phyloP scores from a whole-genome alignment of 1,140 invertebrate genomes.

The Aleiodes sp. region DNA sequence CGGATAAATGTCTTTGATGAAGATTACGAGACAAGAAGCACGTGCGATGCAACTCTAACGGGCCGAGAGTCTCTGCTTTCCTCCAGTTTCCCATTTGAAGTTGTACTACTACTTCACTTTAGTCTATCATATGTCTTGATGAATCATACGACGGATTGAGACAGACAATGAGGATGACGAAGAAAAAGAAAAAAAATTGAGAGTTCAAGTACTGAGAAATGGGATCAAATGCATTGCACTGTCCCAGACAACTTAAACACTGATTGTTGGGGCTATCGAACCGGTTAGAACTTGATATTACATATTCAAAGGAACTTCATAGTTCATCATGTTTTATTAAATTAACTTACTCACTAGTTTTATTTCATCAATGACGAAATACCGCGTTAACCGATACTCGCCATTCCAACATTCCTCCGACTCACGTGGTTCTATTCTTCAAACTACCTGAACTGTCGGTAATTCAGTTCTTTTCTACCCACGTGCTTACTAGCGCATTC shows the following conservation, averaged over 20 bases:
- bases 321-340: background rate
- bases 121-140: background rate
- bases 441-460: conserved; percentile 9
- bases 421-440: background rate
- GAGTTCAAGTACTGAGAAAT: conserved; percentile 18
- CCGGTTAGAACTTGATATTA: conserved; percentile 10
- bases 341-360: background rate
- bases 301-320: background rate
- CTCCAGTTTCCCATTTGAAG: background rate
- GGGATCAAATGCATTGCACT: conserved; percentile 1
- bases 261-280: conserved; percentile 7
- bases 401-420: background rate
- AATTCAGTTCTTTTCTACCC: conserved; percentile 10
- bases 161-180: background rate
- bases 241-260: background rate
- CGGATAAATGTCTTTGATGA: background rate
- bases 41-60: background rate
- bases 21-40: background rate
- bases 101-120: background rate
- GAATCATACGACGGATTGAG: background rate
- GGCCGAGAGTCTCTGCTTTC: background rate
- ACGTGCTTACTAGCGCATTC: background rate
- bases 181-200: background rate
- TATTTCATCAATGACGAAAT: background rate
- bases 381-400: background rate